Evolutionary conservation across 2,113 vertebrate species (phyloP), one percentile per base, ranked within the genome.

Genomic region (Nothoprocta pentlandii): DNA sequence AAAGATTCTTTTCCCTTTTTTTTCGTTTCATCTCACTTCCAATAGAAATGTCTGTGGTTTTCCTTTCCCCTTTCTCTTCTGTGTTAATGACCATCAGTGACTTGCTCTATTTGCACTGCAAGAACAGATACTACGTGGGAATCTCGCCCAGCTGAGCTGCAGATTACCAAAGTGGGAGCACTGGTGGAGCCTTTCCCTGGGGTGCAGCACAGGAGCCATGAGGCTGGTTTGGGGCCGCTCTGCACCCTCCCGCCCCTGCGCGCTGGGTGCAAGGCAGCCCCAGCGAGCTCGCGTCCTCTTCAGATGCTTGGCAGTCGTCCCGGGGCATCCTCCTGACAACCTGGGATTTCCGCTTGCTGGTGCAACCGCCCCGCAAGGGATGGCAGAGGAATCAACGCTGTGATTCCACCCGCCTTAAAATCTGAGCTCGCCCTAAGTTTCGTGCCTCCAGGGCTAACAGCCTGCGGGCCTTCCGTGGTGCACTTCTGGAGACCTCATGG

Each of bases 181-280:
- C 21, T 0, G 36, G n/a, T 1, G 9, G 36, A 20, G 61, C 30
- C 53, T 0, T 1, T 67, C 59, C 20, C 25, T 1, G 11, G 49
- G 71, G 4, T 22, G 11, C 62, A 5, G 58, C n/a, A 9, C 36
- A 26, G 54, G 61, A 1, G 20, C 3, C 4, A 4, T 12, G 9
- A 26, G 56, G 3, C 22, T 13, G 56, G 19, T 28, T 84, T 44
- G 3, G 3, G 28, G 44, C 2, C 16, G 2, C 2, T 59, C n/a
- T 49, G 51, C 14, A 49, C 14, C 28, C 17, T 30, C 44, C 53
- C 39, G 42, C 51, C 53, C 20, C 28, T 8, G 26, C 1, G 4
- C 39, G 8, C 49, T 47, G 30, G 41, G n/a, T 4, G 5, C 20
- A 5, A 14, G 20, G 20, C 7, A 9, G 7, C 15, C 81, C 61